Conservation (phyloP, 1,140 invertebrate species). For the Leptinotarsa texana region DNA sequence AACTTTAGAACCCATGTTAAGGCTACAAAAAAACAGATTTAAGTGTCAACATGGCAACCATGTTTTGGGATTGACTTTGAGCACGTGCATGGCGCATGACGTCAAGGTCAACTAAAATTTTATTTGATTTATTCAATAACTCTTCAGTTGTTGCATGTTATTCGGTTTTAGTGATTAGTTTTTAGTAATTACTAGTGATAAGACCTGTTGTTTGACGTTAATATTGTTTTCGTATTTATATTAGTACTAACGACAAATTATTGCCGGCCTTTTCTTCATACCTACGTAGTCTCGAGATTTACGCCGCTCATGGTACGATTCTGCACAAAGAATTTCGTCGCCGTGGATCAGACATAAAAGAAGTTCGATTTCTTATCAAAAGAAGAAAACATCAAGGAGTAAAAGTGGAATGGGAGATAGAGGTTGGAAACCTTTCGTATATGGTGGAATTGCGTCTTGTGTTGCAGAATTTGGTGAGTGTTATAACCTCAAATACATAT, state of each 20-base stretch:
- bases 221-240: background rate
- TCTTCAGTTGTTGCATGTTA: too few relatives aligned
- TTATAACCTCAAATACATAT: slow-evolving; percentile 1
- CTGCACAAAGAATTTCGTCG: slow-evolving; percentile 1
- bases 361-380: background rate
- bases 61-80: too few relatives aligned
- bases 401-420: slow-evolving; percentile 62
- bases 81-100: too few relatives aligned
- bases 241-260: background rate
- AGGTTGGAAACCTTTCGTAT: slow-evolving; percentile 89
- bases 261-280: background rate
- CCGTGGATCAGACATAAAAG: slow-evolving; percentile 27
- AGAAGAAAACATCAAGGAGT: slow-evolving; percentile 26
- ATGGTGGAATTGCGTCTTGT: slow-evolving; percentile 90
- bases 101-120: too few relatives aligned
- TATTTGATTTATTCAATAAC: too few relatives aligned
- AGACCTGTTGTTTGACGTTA: too few relatives aligned
- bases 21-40: too few relatives aligned
- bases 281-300: background rate
- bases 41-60: too few relatives aligned
- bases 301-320: slow-evolving; percentile 26
- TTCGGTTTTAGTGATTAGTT: too few relatives aligned
- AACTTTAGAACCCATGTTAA: too few relatives aligned
- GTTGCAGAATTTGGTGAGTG: slow-evolving; percentile 88
- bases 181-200: too few relatives aligned